Percentiles rank a stretch among this genome's conserved stretches.
Conservation (phyloP, 2,888 invertebrate species). For the Hirtodrosophila alboralis region DNA sequence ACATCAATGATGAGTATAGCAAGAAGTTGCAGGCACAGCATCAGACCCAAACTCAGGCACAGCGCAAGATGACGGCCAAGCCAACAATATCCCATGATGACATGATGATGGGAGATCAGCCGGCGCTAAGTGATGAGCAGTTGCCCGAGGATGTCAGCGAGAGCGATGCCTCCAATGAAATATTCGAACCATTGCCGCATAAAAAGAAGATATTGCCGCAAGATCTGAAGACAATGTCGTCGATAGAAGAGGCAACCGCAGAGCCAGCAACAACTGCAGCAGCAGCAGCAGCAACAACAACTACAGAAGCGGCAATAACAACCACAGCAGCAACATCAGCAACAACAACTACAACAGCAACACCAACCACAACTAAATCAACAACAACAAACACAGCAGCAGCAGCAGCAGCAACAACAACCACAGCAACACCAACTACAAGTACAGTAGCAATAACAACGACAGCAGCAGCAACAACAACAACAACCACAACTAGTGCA, state of each 20-base stretch:
- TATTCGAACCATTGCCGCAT: slow-evolving; percentile 82
- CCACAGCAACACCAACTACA: slow-evolving; percentile 24
- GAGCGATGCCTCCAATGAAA: slow-evolving; percentile 80
- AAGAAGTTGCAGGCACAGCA: slow-evolving; percentile 36
- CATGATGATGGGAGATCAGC: slow-evolving; percentile 84
- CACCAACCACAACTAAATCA: slow-evolving; percentile 20
- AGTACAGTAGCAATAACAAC: slow-evolving; percentile 21
- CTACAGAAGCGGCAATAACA: slow-evolving; percentile 25
- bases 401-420: slow-evolving; percentile 18
- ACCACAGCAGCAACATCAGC: slow-evolving; percentile 29
- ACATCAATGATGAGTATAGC: slow-evolving; percentile 48
- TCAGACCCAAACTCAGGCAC: slow-evolving; percentile 25
- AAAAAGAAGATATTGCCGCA: slow-evolving; percentile 81
- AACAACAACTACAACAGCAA: slow-evolving; percentile 5
- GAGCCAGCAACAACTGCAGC: slow-evolving; percentile 11
- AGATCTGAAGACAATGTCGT: slow-evolving; percentile 76
- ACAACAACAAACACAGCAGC: slow-evolving; percentile 3
- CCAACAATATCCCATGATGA: slow-evolving; percentile 55
- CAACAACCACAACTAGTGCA: slow-evolving; percentile 4
- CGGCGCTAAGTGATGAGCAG: slow-evolving; percentile 62
- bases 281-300: slow-evolving; percentile 11
- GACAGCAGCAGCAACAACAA: slow-evolving; percentile 18
- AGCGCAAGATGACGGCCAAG: slow-evolving; percentile 12
- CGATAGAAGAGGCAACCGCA: slow-evolving; percentile 12
- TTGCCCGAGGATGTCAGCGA: slow-evolving; percentile 61